Evolutionary conservation across 2,888 invertebrate genomes (phyloP).

Genomic region (Ennomos fuscantarius): DNA sequence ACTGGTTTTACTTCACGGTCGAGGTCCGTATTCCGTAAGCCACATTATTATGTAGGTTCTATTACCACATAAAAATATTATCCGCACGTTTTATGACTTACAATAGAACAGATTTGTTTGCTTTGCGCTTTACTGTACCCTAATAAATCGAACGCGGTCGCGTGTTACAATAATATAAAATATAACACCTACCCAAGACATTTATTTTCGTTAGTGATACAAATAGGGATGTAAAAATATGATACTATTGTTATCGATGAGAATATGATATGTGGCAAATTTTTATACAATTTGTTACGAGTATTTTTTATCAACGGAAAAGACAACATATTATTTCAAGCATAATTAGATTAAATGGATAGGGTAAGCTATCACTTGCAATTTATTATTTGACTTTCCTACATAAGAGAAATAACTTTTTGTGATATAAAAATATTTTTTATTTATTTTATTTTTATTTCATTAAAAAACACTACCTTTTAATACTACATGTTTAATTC

Average conservation of each 20-base stretch:
- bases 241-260: not conserved
- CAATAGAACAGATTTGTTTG: conserved; percentile 40
- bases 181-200: conserved; percentile 70
- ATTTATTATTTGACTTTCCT: too few relatives aligned
- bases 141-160: conserved; percentile 49
- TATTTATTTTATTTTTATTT: too few relatives aligned
- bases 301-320: too few relatives aligned
- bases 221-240: conserved; percentile 40
- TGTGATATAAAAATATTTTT: too few relatives aligned
- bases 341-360: too few relatives aligned
- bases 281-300: too few relatives aligned
- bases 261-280: too few relatives aligned
- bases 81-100: conserved; percentile 37
- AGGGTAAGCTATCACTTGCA: too few relatives aligned
- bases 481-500: too few relatives aligned
- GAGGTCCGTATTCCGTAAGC: conserved; percentile 28
- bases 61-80: conserved; percentile 42
- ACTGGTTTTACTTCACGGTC: conserved; percentile 18
- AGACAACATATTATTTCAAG: too few relatives aligned
- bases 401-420: too few relatives aligned
- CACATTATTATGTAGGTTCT: conserved; percentile 36
- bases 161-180: conserved; percentile 77
- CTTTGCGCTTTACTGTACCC: conserved; percentile 32
- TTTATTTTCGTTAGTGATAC: conserved; percentile 75
- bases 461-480: too few relatives aligned